Evolutionary conservation across 2,888 invertebrate genomes (phyloP).

Genomic region (Sarcophaga carnaria): DNA sequence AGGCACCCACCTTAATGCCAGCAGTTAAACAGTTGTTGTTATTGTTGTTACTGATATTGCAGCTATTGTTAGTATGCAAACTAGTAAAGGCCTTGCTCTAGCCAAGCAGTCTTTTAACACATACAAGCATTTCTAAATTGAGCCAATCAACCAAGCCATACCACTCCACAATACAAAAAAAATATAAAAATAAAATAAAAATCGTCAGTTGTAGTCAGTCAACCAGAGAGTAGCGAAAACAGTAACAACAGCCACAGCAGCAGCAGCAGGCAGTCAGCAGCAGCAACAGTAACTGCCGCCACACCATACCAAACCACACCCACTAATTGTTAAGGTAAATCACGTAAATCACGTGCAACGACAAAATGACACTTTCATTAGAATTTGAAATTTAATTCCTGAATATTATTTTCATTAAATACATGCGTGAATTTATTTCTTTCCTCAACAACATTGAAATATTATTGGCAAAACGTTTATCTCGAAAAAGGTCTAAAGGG

Average conservation of each 20-base stretch:
- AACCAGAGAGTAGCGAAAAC: not conserved
- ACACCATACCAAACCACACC: slow-evolving; percentile 66
- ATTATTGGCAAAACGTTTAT: not conserved
- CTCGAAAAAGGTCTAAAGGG: not conserved
- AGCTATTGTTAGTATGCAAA: slow-evolving; percentile 17
- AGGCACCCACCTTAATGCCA: slow-evolving; percentile 62
- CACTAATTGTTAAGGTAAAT: slow-evolving; percentile 69
- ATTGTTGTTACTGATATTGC: not conserved
- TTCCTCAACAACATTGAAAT: slow-evolving; percentile 34
- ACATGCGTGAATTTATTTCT: slow-evolving; percentile 65
- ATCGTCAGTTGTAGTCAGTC: slow-evolving; percentile 13
- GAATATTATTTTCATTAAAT: slow-evolving; percentile 45
- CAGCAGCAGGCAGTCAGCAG: slow-evolving; percentile 28
- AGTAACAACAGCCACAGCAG: slow-evolving; percentile 10
- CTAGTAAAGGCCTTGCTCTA: slow-evolving; percentile 40
- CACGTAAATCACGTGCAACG: slow-evolving; percentile 71
- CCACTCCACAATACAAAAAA: slow-evolving; percentile 5
- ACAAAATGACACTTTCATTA: slow-evolving; percentile 70
- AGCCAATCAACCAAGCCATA: slow-evolving; percentile 58
- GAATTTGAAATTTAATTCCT: slow-evolving; percentile 69
- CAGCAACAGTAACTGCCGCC: slow-evolving; percentile 10
- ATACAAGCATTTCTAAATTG: slow-evolving; percentile 32
- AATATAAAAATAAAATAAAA: not conserved
- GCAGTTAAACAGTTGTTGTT: not conserved
- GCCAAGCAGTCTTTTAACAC: slow-evolving; percentile 1